Percentiles rank a stretch among this genome's conserved stretches.
Conservation (phyloP, 2,888 invertebrate species). For the Bembecia ichneumoniformis region DNA sequence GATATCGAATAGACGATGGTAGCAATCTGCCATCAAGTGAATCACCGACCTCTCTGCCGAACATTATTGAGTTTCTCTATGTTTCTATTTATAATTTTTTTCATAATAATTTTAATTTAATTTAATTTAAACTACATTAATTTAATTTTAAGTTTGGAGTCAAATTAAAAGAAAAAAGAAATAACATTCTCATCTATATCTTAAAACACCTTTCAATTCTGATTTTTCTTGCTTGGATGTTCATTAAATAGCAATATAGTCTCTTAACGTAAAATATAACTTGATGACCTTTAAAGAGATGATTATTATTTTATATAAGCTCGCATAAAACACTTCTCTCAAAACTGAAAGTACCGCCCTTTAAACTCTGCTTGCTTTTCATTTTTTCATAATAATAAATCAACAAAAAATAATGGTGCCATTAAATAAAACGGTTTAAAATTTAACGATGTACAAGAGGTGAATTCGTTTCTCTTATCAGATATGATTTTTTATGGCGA, state of each 20-base stretch:
- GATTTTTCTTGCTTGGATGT: neutral
- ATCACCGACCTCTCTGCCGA: too few relatives aligned
- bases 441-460: constrained; percentile 13
- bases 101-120: too few relatives aligned
- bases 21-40: too few relatives aligned
- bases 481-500: constrained; percentile 26
- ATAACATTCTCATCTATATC: too few relatives aligned
- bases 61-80: too few relatives aligned
- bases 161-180: too few relatives aligned
- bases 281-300: neutral
- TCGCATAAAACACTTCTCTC: neutral
- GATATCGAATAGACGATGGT: too few relatives aligned
- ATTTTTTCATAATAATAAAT: constrained; percentile 21
- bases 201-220: too few relatives aligned
- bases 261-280: neutral
- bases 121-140: too few relatives aligned
- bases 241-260: neutral
- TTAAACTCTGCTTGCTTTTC: constrained; percentile 4
- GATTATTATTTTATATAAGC: neutral
- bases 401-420: constrained; percentile 9
- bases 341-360: neutral
- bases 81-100: too few relatives aligned
- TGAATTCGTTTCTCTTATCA: constrained; percentile 37
- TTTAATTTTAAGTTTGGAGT: too few relatives aligned
- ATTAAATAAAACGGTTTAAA: constrained; percentile 12